These are phyloP conservation scores for Bombus balteatus DNA, from an alignment of 1,140 invertebrate species.

Conservation along the genomic window DNA sequence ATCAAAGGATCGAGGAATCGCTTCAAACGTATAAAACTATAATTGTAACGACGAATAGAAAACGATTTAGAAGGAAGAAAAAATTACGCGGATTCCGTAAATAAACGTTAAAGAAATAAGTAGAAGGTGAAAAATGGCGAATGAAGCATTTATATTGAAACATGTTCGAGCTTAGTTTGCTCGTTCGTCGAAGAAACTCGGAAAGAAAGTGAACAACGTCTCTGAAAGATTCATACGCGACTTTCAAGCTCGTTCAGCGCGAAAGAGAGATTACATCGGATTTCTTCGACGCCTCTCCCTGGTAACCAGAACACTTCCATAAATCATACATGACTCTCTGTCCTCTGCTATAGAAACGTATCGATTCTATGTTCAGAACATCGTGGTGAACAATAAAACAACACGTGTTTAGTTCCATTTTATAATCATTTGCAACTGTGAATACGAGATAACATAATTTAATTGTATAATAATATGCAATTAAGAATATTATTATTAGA, in stretches of 20 bases:
- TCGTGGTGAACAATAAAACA: neutral
- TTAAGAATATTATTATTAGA: neutral
- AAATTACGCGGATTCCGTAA: neutral
- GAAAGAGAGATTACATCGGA: slow-evolving; percentile 48
- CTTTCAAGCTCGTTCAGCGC: neutral
- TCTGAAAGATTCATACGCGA: slow-evolving; percentile 45
- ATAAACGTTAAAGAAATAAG: neutral
- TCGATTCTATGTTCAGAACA: neutral
- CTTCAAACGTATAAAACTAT: no score
- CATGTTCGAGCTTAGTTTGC: neutral
- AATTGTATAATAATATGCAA: neutral
- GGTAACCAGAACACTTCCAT: slow-evolving; percentile 24
- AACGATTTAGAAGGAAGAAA: neutral
- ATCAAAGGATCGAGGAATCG: no score
- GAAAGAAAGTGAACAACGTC: slow-evolving; percentile 4
- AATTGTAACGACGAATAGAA: neutral
- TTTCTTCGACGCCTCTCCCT: slow-evolving; percentile 42
- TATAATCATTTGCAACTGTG: neutral
- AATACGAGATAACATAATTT: neutral
- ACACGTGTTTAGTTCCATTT: neutral
- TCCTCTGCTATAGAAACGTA: slow-evolving; percentile 4
- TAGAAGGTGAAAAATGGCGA: neutral
- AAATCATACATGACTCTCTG: slow-evolving; percentile 50
- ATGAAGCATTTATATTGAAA: neutral
- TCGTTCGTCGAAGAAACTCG: neutral